A percentile compares a stretch with the other conserved stretches of the same genome.
Conservation (phyloP, 2,113 vertebrate genomes). For the Heliornis fulica region DNA sequence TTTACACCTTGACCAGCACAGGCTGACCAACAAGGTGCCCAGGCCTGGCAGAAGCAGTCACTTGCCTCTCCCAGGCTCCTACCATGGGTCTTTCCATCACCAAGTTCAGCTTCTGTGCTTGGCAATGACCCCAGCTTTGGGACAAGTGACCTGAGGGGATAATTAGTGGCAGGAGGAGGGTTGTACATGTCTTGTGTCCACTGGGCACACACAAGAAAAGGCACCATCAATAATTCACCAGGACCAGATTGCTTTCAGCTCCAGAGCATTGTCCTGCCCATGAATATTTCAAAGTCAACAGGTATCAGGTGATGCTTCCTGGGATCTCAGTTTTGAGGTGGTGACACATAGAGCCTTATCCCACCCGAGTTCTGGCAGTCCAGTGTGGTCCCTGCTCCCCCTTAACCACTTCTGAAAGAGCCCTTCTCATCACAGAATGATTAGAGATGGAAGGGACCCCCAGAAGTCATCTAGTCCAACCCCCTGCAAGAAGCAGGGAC, state of each 20-base stretch:
- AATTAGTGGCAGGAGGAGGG: background rate
- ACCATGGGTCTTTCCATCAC: background rate
- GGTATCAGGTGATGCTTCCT: background rate
- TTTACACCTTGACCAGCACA: background rate
- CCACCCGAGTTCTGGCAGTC: background rate
- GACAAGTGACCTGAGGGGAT: background rate
- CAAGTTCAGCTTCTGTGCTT: background rate
- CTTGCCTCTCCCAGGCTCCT: background rate
- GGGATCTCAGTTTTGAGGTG: background rate
- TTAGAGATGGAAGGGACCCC: no score
- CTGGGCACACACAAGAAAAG: background rate
- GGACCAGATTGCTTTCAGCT: background rate
- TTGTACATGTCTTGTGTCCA: background rate
- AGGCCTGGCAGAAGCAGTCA: background rate
- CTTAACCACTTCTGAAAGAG: background rate
- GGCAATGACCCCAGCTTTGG: background rate
- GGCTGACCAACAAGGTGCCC: background rate
- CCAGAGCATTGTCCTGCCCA: background rate
- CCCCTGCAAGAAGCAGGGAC: no score
- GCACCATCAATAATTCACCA: slow-evolving; percentile 21
- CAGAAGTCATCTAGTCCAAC: no score
- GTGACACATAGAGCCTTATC: background rate
- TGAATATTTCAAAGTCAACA: slow-evolving; percentile 40
- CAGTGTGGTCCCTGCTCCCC: background rate
- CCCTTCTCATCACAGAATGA: no score